These are phyloP conservation scores for Argyresthia goedartella DNA, from an alignment of 2,888 invertebrate species.

Conservation along the genomic window DNA sequence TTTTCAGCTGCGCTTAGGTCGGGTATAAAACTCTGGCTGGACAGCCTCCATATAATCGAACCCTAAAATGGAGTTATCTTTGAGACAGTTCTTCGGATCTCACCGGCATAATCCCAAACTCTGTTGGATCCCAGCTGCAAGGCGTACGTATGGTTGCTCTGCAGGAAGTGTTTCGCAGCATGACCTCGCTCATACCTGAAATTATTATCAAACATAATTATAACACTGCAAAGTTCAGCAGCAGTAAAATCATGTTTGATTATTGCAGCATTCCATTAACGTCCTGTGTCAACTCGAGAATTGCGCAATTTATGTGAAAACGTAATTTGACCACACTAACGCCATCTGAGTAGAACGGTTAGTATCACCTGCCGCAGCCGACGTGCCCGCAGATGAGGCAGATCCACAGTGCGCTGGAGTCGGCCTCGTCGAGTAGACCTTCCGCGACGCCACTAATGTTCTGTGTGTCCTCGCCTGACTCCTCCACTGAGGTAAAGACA, in stretches of 20 bases:
- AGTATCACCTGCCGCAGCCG: constrained; percentile 91
- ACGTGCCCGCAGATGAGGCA: constrained; percentile 99
- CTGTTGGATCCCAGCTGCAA: constrained; percentile 96
- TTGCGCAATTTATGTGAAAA: too few species aligned
- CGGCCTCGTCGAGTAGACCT: constrained; percentile 51
- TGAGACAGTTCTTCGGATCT: too few species aligned
- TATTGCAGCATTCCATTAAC: too few species aligned
- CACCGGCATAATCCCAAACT: constrained; percentile 99
- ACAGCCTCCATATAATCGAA: too few species aligned
- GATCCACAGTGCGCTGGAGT: constrained; percentile 93
- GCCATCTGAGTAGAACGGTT: not conserved
- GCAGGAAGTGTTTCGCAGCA: constrained; percentile 95
- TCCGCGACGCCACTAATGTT: constrained; percentile 71
- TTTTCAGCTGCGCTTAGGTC: too few species aligned
- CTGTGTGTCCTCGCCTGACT: constrained; percentile 56
- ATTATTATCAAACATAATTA: constrained; percentile 4
- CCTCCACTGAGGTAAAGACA: constrained; percentile 9
- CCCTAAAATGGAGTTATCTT: too few species aligned
- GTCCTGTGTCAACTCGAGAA: too few species aligned
- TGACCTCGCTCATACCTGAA: constrained; percentile 81
- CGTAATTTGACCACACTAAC: not conserved
- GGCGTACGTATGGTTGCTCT: constrained; percentile 97
- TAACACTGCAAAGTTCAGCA: not conserved
- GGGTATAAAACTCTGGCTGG: too few species aligned
- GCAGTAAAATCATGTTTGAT: not conserved